Percentiles rank a stretch among this genome's conserved stretches.
These are phyloP conservation scores for Caenorhabditis panamensis DNA, from an alignment of 2,888 invertebrate species.

Conservation along the genomic window DNA sequence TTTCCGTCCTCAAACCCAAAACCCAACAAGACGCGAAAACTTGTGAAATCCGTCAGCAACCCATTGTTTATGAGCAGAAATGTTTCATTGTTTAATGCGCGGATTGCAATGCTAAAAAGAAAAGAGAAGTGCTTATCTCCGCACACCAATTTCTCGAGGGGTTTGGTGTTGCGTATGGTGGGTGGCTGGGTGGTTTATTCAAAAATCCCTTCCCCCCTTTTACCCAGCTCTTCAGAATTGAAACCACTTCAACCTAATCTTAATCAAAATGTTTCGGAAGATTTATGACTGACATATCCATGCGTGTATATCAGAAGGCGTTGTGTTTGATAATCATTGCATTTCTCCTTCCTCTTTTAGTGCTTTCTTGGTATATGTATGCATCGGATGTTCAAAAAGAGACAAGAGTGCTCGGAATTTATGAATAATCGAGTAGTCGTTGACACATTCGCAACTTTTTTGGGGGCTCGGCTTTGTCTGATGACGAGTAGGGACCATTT, in stretches of 20 bases:
- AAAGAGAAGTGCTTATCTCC: constrained; percentile 30
- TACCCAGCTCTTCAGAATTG: constrained; percentile 16
- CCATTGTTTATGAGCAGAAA: background rate
- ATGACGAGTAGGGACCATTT: background rate
- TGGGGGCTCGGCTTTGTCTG: background rate
- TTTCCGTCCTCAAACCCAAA: too few species aligned
- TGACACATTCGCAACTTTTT: constrained; percentile 35
- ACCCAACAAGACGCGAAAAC: too few species aligned
- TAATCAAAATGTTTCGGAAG: constrained; percentile 43
- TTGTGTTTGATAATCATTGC: constrained; percentile 37
- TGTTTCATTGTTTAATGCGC: constrained; percentile 9
- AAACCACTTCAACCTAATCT: constrained; percentile 29
- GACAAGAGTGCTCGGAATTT: constrained; percentile 45
- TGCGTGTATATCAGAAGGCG: constrained; percentile 13
- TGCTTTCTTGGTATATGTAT: background rate
- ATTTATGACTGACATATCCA: constrained; percentile 46
- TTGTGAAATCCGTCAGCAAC: background rate
- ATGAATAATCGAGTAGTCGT: constrained; percentile 57
- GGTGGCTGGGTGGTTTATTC: too few species aligned
- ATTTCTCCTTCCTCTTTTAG: constrained; percentile 7
- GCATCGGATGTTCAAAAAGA: constrained; percentile 13
- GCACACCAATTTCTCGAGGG: constrained; percentile 25
- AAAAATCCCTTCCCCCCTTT: background rate
- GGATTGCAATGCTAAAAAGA: background rate
- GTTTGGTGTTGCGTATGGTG: constrained; percentile 14